Evolutionary conservation across 2,797 vertebrate genomes (phyloP).

Genomic region (Sebastes hubbsi): DNA sequence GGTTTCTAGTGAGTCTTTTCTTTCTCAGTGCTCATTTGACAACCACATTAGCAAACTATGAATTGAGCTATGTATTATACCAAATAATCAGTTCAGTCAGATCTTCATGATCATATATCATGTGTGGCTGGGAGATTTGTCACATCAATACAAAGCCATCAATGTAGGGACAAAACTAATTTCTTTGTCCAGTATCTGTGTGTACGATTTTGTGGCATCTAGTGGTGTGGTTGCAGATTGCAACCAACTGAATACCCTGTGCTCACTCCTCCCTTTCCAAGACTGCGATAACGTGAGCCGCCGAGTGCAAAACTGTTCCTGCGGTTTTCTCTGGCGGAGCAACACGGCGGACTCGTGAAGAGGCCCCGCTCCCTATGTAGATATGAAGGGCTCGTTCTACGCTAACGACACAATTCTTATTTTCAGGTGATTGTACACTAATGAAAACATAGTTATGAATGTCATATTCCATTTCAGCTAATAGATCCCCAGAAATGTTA

Average conservation of each 20-base stretch:
- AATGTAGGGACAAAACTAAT: not conserved
- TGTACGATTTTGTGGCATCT: rapidly evolving
- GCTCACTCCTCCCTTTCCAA: too few species aligned
- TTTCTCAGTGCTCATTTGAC: not conserved
- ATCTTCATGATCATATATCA: not conserved
- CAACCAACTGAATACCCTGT: too few species aligned
- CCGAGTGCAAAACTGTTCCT: rapidly evolving
- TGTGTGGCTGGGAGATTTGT: not conserved
- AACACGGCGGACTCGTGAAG: too few species aligned
- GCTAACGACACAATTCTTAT: too few species aligned
- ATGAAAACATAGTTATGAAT: not conserved
- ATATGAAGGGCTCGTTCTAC: too few species aligned
- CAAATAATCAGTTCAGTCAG: not conserved
- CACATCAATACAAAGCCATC: not conserved
- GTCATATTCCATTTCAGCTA: not conserved
- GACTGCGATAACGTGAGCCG: too few species aligned
- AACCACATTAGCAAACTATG: not conserved
- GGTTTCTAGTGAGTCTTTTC: not conserved
- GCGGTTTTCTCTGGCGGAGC: too few species aligned
- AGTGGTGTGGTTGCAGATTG: too few species aligned
- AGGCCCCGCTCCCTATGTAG: too few species aligned
- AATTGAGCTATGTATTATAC: not conserved
- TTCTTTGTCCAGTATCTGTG: not conserved
- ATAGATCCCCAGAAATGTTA: not conserved
- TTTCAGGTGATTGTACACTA: too few species aligned